phyloP scores from a whole-genome alignment of 2,797 vertebrate genomes.

The Sebastes hopkinsi region DNA sequence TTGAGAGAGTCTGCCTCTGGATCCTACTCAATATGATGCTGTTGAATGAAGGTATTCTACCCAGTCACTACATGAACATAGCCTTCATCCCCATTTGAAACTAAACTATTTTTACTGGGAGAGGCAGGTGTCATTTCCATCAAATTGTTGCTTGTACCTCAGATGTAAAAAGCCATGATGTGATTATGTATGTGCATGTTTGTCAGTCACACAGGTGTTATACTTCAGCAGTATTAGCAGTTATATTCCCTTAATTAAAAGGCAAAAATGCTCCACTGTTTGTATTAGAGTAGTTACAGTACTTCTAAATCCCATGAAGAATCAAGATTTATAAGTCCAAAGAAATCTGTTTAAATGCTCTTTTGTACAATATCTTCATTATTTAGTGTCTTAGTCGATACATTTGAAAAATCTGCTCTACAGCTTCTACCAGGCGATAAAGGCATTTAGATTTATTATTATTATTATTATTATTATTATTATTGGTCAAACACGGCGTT shows the following conservation, averaged over 20 bases:
- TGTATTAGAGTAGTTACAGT: not conserved
- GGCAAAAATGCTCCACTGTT: not conserved
- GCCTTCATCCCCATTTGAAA: not conserved
- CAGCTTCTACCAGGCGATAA: not conserved
- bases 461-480: too few relatives aligned
- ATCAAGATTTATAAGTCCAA: not conserved
- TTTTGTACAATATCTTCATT: not conserved
- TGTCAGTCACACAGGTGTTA: not conserved
- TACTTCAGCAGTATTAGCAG: not conserved
- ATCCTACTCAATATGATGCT: not conserved
- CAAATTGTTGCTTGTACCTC: not conserved
- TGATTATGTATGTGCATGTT: not conserved
- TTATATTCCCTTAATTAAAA: not conserved
- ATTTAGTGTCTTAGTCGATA: not conserved
- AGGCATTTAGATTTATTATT: too few relatives aligned
- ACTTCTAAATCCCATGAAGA: not conserved
- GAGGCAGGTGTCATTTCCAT: not conserved
- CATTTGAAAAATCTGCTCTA: not conserved
- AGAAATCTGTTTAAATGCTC: not conserved
- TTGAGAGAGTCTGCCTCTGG: not conserved
- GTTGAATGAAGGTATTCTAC: not conserved
- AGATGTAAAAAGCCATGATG: not conserved
- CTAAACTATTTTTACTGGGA: not conserved
- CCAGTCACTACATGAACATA: not conserved
- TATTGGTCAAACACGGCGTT: fast-evolving